phyloP scores from a whole-genome alignment of 2,888 invertebrate species.

The Cetonia aurata region DNA sequence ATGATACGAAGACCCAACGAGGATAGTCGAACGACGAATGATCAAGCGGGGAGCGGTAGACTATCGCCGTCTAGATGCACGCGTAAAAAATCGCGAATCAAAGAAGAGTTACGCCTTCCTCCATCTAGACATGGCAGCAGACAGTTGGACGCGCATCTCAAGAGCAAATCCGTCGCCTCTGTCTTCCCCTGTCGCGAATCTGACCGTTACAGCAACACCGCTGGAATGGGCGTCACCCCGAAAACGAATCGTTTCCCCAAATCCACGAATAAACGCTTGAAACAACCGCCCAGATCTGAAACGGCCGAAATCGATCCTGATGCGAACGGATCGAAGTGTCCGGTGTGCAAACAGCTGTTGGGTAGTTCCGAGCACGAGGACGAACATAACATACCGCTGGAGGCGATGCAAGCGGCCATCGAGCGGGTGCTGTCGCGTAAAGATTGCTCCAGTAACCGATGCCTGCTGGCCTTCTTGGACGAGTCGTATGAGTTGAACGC shows the following conservation, averaged over 20 bases:
- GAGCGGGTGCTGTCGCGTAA: slow-evolving; percentile 38
- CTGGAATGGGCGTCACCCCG: background rate
- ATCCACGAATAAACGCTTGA: slow-evolving; percentile 35
- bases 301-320: slow-evolving; percentile 1
- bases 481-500: slow-evolving; percentile 41
- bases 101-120: background rate
- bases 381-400: slow-evolving; percentile 34
- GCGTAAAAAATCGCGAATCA: slow-evolving; percentile 3
- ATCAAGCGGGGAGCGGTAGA: background rate
- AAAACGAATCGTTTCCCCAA: slow-evolving; percentile 33
- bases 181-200: slow-evolving; percentile 4
- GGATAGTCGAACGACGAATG: background rate
- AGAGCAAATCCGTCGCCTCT: slow-evolving; percentile 20
- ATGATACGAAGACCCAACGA: slow-evolving; percentile 17
- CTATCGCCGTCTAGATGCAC: background rate
- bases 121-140: background rate
- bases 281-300: slow-evolving; percentile 13
- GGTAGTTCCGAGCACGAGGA: slow-evolving; percentile 11
- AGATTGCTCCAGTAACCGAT: slow-evolving; percentile 29
- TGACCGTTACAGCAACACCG: background rate
- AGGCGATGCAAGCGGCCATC: slow-evolving; percentile 33
- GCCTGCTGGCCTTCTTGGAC: slow-evolving; percentile 40
- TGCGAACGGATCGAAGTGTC: slow-evolving; percentile 11
- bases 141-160: slow-evolving; percentile 1
- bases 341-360: slow-evolving; percentile 27